A percentile compares a stretch with the other conserved stretches of the same genome.
Evolutionary conservation across 2,113 vertebrate genomes (phyloP).

Genomic region (Bungarus multicinctus): DNA sequence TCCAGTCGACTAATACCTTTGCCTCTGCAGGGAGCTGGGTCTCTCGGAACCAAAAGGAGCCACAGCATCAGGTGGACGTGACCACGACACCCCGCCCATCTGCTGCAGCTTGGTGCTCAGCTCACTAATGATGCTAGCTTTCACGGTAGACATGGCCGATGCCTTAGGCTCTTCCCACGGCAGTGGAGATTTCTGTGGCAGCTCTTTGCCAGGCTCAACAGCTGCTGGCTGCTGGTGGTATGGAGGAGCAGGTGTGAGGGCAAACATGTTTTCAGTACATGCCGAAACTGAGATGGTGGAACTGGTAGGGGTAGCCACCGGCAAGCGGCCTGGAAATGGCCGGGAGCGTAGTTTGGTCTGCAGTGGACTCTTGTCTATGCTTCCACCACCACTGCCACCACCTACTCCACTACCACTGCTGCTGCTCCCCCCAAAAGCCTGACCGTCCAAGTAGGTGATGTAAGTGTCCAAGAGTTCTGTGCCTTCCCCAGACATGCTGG

Average conservation of each 20-base stretch:
- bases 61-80: constrained; percentile 71
- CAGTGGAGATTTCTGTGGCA: constrained; percentile 53
- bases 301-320: constrained; percentile 66
- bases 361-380: constrained; percentile 72
- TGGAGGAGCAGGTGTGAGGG: constrained; percentile 52
- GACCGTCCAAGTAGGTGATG: constrained; percentile 89
- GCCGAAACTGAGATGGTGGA: constrained; percentile 65
- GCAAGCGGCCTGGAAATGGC: constrained; percentile 58
- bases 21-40: constrained; percentile 67
- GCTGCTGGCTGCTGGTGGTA: constrained; percentile 36
- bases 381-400: background rate
- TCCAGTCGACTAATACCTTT: constrained; percentile 59
- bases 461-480: constrained; percentile 89
- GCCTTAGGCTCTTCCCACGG: constrained; percentile 68
- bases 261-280: constrained; percentile 60
- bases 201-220: constrained; percentile 39
- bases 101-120: constrained; percentile 91
- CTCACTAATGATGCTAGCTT: constrained; percentile 89
- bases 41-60: constrained; percentile 61
- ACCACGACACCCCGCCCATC: constrained; percentile 76
- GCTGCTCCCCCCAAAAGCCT: constrained; percentile 74
- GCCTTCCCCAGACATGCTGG: constrained; percentile 69
- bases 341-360: constrained; percentile 67
- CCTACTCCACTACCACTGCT: background rate
- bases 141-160: constrained; percentile 78